These are phyloP conservation scores for Sylvicola fuscatus DNA, from an alignment of 2,888 invertebrate genomes.

Conservation along the genomic window DNA sequence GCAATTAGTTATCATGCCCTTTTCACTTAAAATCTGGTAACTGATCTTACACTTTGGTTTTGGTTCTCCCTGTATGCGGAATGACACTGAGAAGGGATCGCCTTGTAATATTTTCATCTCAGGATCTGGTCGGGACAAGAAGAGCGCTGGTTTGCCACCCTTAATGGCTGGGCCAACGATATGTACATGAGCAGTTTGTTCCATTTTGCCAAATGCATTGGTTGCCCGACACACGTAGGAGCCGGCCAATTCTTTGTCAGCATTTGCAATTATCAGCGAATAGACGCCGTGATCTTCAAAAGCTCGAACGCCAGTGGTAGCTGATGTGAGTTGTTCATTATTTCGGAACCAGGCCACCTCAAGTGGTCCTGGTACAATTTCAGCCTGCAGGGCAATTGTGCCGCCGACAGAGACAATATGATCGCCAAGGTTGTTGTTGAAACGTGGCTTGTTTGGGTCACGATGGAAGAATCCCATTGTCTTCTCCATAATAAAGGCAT, in stretches of 20 bases:
- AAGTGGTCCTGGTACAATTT: slow-evolving; percentile 48
- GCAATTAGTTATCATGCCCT: slow-evolving; percentile 2
- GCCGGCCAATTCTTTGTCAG: slow-evolving; percentile 50
- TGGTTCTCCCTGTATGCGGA: slow-evolving; percentile 63
- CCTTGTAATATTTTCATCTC: slow-evolving; percentile 53
- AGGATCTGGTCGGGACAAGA: slow-evolving; percentile 57
- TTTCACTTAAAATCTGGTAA: not conserved
- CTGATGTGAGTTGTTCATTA: slow-evolving; percentile 32
- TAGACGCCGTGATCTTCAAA: slow-evolving; percentile 47
- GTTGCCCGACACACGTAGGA: slow-evolving; percentile 56
- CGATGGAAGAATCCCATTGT: slow-evolving; percentile 25
- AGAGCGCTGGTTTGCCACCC: slow-evolving; percentile 57
- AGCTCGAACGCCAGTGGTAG: slow-evolving; percentile 36
- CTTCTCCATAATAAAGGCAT: slow-evolving; percentile 24
- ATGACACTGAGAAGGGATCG: slow-evolving; percentile 66
- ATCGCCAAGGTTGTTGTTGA: slow-evolving; percentile 45
- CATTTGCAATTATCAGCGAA: slow-evolving; percentile 50
- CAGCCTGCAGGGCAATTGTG: slow-evolving; percentile 62
- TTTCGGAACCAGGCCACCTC: slow-evolving; percentile 59
- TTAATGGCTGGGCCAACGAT: slow-evolving; percentile 34
- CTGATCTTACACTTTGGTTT: slow-evolving; percentile 61
- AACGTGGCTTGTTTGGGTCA: slow-evolving; percentile 42
- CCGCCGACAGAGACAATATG: slow-evolving; percentile 55
- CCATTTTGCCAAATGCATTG: slow-evolving; percentile 50
- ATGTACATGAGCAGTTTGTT: slow-evolving; percentile 51